Base-by-base conservation (phyloP, 2,888 invertebrate species). In the Drosophila tanythrix region DNA sequence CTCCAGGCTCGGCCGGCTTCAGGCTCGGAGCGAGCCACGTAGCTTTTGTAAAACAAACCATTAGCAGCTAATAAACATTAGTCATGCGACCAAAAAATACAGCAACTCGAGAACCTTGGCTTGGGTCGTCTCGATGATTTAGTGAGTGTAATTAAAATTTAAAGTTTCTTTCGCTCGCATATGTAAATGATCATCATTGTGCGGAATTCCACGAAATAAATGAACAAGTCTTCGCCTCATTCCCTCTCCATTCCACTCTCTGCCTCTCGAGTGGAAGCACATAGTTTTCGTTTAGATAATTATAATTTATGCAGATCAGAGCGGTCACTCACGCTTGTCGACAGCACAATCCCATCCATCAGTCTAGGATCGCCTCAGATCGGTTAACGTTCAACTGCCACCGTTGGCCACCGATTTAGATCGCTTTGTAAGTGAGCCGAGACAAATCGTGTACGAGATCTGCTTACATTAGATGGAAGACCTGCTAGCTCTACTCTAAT, bases 41-140 rank as follows among this genome's bases (percentile, higher is more conserved):
- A 82, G 85, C 81, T 91, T 86, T 90, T 92, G 92, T 92, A 92
- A 92, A 93, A 93, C 92, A 93, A 93, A 93, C 92, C 92, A 92
- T 92, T 92, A 93, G 92, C 91, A 88, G 90, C 90, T 93, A 92
- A 93, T 92, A 92, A 92, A 87, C 92, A 92, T 92, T 93, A 91
- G 90, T 92, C 93, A 92, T 89, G 87, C 88, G 77, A 76, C 74
- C 74, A 74, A 80, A 64, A 82, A 69, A 57, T n/a, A 57, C 13
- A 51, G 33, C 35, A 59, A 29, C 56, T 27, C 33, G 79, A 70
- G 74, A 79, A 68, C 61, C 63, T 71, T 57, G 10, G 51, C 51
- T 46, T 29, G 46, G 46, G 21, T 46, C 21, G 56, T 11, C 57
- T 65, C 83, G 86, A 92, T 92, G 91, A 92, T 92, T 92, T 92